These are phyloP conservation scores for Riptortus pedestris DNA, from an alignment of 1,140 invertebrate species.

Conservation along the genomic window DNA sequence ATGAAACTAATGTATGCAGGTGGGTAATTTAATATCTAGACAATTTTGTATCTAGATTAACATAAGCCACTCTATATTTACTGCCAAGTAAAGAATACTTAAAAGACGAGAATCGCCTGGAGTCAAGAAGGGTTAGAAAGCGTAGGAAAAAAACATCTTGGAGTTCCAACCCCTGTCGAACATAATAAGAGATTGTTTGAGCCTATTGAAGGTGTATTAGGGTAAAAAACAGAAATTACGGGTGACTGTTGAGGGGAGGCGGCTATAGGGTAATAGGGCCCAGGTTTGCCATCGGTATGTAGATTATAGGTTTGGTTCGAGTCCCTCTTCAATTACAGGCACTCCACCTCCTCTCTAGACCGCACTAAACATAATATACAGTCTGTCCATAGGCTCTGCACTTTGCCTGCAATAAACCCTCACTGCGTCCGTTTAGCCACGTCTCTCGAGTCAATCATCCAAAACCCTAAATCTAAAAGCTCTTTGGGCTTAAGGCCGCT, in stretches of 20 bases:
- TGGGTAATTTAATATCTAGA: no score
- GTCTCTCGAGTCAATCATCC: not conserved
- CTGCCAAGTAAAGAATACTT: no score
- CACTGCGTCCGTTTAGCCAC: not conserved
- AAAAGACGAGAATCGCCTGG: no score
- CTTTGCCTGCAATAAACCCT: not conserved
- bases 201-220: not conserved
- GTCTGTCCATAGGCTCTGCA: not conserved
- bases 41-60: no score
- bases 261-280: conserved; percentile 5
- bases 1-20: no score
- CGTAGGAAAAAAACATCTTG: no score
- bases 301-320: not conserved
- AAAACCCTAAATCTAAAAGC: no score
- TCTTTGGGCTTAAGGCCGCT: no score
- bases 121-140: no score
- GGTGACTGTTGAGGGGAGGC: not conserved
- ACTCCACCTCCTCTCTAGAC: not conserved
- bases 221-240: conserved; percentile 10
- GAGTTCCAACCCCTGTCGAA: not conserved
- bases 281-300: conserved; percentile 3
- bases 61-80: no score
- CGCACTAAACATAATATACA: conserved; percentile 12
- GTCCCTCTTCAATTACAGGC: conserved; percentile 11
- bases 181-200: conserved; percentile 6